These are phyloP conservation scores for Neoascia interrupta DNA, from an alignment of 2,888 invertebrate genomes.

Conservation along the genomic window DNA sequence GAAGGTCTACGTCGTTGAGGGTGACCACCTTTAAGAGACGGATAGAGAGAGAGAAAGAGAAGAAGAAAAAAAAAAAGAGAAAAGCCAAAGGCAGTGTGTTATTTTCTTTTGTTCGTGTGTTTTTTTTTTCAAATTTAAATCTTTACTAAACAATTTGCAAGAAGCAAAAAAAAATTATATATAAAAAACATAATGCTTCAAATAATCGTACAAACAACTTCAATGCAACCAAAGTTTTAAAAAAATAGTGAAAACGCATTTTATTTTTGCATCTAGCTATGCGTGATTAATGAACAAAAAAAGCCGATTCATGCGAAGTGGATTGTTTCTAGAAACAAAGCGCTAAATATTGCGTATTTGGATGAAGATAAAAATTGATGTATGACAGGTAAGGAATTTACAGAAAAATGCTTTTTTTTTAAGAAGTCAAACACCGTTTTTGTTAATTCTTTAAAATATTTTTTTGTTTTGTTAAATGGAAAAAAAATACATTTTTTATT, in stretches of 20 bases:
- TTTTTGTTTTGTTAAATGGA: conserved; percentile 39
- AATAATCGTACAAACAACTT: conserved; percentile 58
- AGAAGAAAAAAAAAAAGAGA: conserved; percentile 78
- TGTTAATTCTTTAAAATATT: conserved; percentile 49
- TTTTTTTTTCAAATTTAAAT: conserved; percentile 63
- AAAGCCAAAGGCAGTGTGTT: conserved; percentile 90
- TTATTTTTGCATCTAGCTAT: conserved; percentile 28
- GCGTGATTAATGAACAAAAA: conserved; percentile 57
- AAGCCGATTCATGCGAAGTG: conserved; percentile 62
- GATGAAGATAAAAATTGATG: conserved; percentile 44
- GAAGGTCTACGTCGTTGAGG: conserved; percentile 71
- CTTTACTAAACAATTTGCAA: conserved; percentile 53
- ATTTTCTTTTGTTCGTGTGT: conserved; percentile 72
- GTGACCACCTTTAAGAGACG: conserved; percentile 71
- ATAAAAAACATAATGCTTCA: conserved; percentile 54
- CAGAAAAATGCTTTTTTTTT: conserved; percentile 26
- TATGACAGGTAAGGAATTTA: conserved; percentile 24
- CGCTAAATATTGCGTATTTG: conserved; percentile 18
- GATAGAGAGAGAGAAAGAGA: conserved; percentile 72
- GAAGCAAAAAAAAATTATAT: conserved; percentile 44
- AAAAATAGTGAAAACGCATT: conserved; percentile 56
- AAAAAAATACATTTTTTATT: conserved; percentile 18
- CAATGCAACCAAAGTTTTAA: conserved; percentile 53
- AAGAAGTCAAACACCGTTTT: conserved; percentile 42
- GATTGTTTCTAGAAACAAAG: conserved; percentile 22